Conservation (phyloP, 1,140 invertebrate species). For the Papilio xuthus region DNA sequence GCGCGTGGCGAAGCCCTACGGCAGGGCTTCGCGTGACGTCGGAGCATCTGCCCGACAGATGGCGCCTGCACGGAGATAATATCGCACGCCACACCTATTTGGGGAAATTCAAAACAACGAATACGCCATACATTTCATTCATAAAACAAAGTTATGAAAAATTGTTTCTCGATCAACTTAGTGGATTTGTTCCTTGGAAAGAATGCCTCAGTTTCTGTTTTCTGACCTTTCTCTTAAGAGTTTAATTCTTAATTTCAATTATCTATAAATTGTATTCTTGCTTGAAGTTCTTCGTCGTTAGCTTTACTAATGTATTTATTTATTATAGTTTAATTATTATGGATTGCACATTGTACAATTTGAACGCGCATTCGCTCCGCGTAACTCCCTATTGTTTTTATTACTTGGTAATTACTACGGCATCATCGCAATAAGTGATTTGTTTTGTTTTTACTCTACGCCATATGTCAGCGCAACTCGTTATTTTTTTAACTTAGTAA, state of each 20-base stretch:
- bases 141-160: not conserved
- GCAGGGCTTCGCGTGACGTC: constrained; percentile 77
- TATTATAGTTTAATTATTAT: not conserved
- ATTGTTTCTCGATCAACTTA: not conserved
- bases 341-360: constrained; percentile 38
- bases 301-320: not conserved
- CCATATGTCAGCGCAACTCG: constrained; percentile 51
- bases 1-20: constrained; percentile 58
- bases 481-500: constrained; percentile 45
- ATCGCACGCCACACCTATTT: constrained; percentile 65
- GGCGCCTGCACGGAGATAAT: constrained; percentile 69
- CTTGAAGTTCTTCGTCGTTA: too few relatives aligned
- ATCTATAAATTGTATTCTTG: too few relatives aligned
- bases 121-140: constrained; percentile 30
- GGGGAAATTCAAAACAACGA: constrained; percentile 51
- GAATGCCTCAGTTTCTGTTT: not conserved
- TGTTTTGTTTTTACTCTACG: constrained; percentile 47
- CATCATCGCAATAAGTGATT: constrained; percentile 66
- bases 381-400: constrained; percentile 65
- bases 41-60: constrained; percentile 78
- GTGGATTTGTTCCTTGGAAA: not conserved
- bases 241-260: too few relatives aligned
- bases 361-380: constrained; percentile 41
- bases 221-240: too few relatives aligned
- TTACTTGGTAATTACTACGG: constrained; percentile 59